Evolutionary conservation across 2,113 vertebrate species (phyloP).

Genomic region (Macrotus californicus): DNA sequence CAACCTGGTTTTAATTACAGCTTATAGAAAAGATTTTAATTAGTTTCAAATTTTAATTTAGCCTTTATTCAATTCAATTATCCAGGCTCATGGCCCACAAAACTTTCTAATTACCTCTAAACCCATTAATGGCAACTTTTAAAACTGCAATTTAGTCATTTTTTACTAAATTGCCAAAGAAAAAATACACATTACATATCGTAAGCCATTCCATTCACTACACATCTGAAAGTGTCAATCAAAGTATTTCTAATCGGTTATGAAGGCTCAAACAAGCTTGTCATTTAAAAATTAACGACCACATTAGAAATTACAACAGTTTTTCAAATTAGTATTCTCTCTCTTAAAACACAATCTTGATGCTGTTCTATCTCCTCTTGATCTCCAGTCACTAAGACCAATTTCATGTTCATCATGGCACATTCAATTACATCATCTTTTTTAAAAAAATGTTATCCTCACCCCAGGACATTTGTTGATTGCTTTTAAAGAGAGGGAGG

Average conservation of each 20-base stretch:
- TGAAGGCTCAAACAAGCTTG: not conserved
- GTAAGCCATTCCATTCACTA: constrained; percentile 37
- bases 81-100: constrained; percentile 69
- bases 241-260: constrained; percentile 45
- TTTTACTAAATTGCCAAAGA: constrained; percentile 55
- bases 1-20: constrained; percentile 74
- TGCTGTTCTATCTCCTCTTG: not conserved
- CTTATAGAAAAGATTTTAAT: constrained; percentile 70
- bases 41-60: constrained; percentile 78
- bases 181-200: constrained; percentile 43
- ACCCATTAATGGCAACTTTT: constrained; percentile 73
- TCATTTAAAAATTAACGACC: constrained; percentile 48
- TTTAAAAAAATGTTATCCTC: too few relatives aligned
- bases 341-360: constrained; percentile 9
- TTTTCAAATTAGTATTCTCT: constrained; percentile 33
- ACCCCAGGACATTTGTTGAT: too few relatives aligned
- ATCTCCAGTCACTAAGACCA: constrained; percentile 10
- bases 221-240: constrained; percentile 42
- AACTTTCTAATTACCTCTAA: constrained; percentile 78
- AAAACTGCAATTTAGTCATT: constrained; percentile 62
- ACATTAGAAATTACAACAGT: constrained; percentile 40
- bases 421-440: not conserved
- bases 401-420: not conserved
- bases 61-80: constrained; percentile 78
- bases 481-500: too few relatives aligned